A percentile compares a stretch with the other conserved stretches of the same genome.
phyloP scores from a whole-genome alignment of 2,888 invertebrate species.

The Neria commutata region DNA sequence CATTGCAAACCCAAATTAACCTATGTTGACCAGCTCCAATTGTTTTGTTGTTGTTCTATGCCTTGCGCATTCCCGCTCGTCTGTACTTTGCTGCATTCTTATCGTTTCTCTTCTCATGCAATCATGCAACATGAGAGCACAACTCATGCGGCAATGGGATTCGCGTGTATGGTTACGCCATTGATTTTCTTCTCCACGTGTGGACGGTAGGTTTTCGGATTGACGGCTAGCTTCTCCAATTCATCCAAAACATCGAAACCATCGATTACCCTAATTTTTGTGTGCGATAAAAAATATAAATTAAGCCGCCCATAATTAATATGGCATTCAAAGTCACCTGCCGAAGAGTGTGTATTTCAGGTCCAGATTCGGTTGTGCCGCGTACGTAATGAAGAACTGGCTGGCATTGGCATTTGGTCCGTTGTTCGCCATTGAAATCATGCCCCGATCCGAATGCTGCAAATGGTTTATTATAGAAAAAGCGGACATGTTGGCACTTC shows the following conservation, averaged over 20 bases:
- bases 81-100: not conserved
- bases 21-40: not conserved
- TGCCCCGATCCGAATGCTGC: constrained; percentile 81
- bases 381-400: constrained; percentile 97
- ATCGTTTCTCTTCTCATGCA: not conserved
- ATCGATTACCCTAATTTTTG: constrained; percentile 85
- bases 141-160: constrained; percentile 84
- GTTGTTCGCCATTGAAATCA: constrained; percentile 97
- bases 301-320: not conserved
- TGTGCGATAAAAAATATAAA: not conserved
- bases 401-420: constrained; percentile 97
- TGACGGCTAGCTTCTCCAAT: constrained; percentile 91
- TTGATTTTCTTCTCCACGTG: constrained; percentile 85
- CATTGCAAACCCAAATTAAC: not conserved
- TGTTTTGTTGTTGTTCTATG: not conserved
- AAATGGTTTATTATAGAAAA: constrained; percentile 27
- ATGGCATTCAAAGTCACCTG: constrained; percentile 68
- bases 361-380: constrained; percentile 92
- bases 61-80: no score
- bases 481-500: not conserved
- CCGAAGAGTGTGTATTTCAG: constrained; percentile 97
- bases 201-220: constrained; percentile 91
- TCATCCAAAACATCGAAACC: constrained; percentile 96
- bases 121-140: no score
- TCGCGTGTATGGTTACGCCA: constrained; percentile 94